Evolutionary conservation across 2,888 invertebrate species (phyloP).

Genomic region (Hirtodrosophila trivittata): DNA sequence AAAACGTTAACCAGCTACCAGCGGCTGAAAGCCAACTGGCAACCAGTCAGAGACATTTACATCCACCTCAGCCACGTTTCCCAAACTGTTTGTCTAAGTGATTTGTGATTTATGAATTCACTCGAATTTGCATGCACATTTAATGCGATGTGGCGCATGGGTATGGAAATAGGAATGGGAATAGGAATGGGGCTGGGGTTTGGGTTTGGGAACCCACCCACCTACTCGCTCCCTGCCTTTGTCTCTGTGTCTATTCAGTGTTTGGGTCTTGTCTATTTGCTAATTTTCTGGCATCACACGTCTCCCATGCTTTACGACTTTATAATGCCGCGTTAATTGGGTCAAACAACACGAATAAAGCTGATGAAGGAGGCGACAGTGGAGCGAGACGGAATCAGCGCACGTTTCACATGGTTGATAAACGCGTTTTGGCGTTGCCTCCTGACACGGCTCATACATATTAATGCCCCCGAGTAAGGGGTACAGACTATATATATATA

Average conservation of each 20-base stretch:
- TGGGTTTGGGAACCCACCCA: background rate
- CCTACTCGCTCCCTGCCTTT: constrained; percentile 17
- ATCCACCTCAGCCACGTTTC: constrained; percentile 13
- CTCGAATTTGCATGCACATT: constrained; percentile 66
- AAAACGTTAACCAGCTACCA: constrained; percentile 5
- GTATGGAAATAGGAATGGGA: background rate
- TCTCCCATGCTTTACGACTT: constrained; percentile 60
- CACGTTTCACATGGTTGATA: constrained; percentile 63
- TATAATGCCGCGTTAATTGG: constrained; percentile 73
- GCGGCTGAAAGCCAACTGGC: constrained; percentile 8
- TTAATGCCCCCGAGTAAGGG: constrained; percentile 52
- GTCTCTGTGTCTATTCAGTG: constrained; percentile 16
- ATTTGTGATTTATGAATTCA: constrained; percentile 76
- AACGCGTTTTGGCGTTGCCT: constrained; percentile 73
- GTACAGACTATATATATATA: too few relatives aligned
- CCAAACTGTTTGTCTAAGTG: constrained; percentile 64
- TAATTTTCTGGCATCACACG: constrained; percentile 57
- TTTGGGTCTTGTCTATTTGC: constrained; percentile 61
- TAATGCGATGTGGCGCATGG: constrained; percentile 54
- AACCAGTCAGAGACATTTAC: constrained; percentile 31
- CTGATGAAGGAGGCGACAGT: constrained; percentile 12
- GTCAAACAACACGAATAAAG: constrained; percentile 49
- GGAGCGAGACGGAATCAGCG: constrained; percentile 24
- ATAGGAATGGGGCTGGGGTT: constrained; percentile 3
- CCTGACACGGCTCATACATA: constrained; percentile 72